These are phyloP conservation scores for Myrmecobius fasciatus DNA, from an alignment of 2,113 vertebrate genomes.

Conservation along the genomic window DNA sequence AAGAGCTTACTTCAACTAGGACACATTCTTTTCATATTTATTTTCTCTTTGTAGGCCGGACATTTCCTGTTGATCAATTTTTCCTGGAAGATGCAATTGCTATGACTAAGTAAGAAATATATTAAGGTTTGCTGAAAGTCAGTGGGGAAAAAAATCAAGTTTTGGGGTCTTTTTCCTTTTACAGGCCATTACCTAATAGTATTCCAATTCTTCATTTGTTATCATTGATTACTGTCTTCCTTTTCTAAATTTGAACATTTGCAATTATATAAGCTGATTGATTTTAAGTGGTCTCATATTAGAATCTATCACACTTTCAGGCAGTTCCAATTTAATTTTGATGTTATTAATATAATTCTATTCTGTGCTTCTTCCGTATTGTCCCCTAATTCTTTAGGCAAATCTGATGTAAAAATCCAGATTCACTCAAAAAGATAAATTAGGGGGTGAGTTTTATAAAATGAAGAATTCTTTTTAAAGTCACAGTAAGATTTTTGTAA, in stretches of 20 bases:
- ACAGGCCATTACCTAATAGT: background rate
- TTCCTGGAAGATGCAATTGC: conserved; percentile 96
- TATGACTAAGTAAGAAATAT: conserved; percentile 87
- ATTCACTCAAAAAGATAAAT: background rate
- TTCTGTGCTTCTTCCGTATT: background rate
- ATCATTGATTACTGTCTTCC: conserved; percentile 27
- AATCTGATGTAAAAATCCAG: background rate
- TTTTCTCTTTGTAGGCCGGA: conserved; percentile 86
- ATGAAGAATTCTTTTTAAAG: background rate
- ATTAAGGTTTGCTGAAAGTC: background rate
- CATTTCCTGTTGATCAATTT: conserved; percentile 96
- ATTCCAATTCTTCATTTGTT: conserved; percentile 22
- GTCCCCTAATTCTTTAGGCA: background rate
- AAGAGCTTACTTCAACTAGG: background rate
- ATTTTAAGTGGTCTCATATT: background rate
- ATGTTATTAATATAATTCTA: background rate
- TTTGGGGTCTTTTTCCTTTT: background rate
- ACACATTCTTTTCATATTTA: conserved; percentile 36
- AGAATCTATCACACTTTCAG: background rate
- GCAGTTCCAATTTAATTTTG: background rate
- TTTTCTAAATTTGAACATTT: conserved; percentile 12
- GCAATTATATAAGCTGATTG: background rate
- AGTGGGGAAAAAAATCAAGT: conserved; percentile 19
- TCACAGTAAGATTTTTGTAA: background rate
- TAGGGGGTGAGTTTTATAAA: background rate